Percentiles rank a stretch among this genome's conserved stretches.
Evolutionary conservation across 2,888 invertebrate species (phyloP).

Genomic region (Rhagium mordax): DNA sequence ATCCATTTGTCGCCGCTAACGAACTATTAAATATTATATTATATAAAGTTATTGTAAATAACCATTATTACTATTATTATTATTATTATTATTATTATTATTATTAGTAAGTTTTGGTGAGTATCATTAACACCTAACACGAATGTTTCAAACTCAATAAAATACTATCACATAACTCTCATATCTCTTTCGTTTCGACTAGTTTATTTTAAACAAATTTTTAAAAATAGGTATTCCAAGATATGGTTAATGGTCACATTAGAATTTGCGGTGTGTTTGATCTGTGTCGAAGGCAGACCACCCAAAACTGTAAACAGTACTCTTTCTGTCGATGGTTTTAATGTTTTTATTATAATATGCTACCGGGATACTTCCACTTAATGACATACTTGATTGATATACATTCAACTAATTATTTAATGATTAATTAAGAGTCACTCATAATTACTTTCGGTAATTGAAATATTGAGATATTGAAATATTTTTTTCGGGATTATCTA

Average conservation of each 20-base stretch:
- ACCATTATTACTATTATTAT: too few relatives aligned
- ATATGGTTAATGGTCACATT: background rate
- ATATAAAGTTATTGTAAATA: too few relatives aligned
- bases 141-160: background rate
- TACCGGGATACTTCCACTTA: conserved; percentile 13
- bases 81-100: too few relatives aligned
- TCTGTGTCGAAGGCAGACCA: conserved; percentile 14
- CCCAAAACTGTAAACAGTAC: conserved; percentile 14
- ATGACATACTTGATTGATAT: conserved; percentile 20
- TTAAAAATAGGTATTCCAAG: background rate
- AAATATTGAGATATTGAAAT: conserved; percentile 11
- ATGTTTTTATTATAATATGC: conserved; percentile 11
- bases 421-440: conserved; percentile 24
- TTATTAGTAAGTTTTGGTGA: too few relatives aligned
- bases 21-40: too few relatives aligned
- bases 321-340: conserved; percentile 8
- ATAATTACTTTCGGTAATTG: background rate
- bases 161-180: too few relatives aligned
- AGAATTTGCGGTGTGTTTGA: conserved; percentile 12
- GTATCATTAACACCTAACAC: too few relatives aligned
- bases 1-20: too few relatives aligned
- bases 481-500: background rate
- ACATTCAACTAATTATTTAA: conserved; percentile 15
- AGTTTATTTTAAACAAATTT: background rate
- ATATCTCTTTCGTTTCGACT: too few relatives aligned